A percentile compares a stretch with the other conserved stretches of the same genome.
phyloP scores from a whole-genome alignment of 1,140 invertebrate genomes.

The Sarcophaga bullata region DNA sequence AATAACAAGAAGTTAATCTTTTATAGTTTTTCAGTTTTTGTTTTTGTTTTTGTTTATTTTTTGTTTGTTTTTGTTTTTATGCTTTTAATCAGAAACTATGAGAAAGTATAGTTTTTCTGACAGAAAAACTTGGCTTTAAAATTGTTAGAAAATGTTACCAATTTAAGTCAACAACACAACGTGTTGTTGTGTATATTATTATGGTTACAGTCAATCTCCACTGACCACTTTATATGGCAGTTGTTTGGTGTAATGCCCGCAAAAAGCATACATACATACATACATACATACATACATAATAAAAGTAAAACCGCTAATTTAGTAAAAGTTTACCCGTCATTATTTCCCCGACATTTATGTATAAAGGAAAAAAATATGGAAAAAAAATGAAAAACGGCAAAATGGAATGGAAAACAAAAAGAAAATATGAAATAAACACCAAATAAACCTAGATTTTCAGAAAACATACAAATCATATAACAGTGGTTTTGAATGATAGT shows the following conservation, averaged over 20 bases:
- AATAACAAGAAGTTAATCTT: too few relatives aligned
- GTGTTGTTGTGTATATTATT: background rate
- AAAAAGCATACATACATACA: background rate
- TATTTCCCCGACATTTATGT: background rate
- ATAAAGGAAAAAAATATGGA: background rate
- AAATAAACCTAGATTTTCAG: background rate
- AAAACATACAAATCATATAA: background rate
- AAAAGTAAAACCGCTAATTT: constrained; percentile 15
- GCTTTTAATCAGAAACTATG: too few relatives aligned
- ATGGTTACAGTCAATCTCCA: too few relatives aligned
- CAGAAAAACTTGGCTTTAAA: background rate
- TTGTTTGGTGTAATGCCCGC: too few relatives aligned
- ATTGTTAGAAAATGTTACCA: background rate
- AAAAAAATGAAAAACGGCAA: background rate
- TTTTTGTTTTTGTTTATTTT: too few relatives aligned
- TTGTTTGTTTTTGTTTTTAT: too few relatives aligned
- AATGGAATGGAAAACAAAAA: too few relatives aligned
- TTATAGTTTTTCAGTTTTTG: too few relatives aligned
- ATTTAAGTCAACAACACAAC: background rate
- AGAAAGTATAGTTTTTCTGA: too few relatives aligned
- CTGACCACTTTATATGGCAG: too few relatives aligned
- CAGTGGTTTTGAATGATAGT: background rate
- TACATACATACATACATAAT: background rate
- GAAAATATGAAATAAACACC: background rate
- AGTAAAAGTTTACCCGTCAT: constrained; percentile 8